These are phyloP conservation scores for Pagetopsis macropterus DNA, from an alignment of 2,797 vertebrate species.

Conservation along the genomic window DNA sequence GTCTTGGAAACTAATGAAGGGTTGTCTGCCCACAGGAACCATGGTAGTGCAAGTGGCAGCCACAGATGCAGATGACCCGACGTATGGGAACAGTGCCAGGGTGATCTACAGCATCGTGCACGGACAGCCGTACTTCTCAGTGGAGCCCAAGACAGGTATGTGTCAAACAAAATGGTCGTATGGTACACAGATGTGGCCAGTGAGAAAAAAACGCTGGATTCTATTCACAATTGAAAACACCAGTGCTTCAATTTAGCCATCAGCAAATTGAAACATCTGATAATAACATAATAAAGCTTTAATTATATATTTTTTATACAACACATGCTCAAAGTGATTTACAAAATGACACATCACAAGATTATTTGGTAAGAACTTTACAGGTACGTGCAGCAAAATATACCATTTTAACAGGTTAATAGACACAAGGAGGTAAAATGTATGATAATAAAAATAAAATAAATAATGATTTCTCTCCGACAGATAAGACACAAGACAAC, in stretches of 20 bases:
- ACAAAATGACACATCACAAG: no score
- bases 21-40: constrained; percentile 85
- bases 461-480: no score
- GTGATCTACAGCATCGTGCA: constrained; percentile 96
- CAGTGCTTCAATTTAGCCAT: constrained; percentile 11
- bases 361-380: no score
- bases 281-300: neutral
- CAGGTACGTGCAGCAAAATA: no score
- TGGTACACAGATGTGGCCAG: neutral
- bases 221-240: neutral
- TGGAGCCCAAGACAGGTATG: constrained; percentile 96
- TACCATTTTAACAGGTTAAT: no score
- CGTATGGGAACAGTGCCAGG: constrained; percentile 95
- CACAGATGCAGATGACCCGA: constrained; percentile 95
- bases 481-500: no score
- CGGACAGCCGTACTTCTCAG: constrained; percentile 97
- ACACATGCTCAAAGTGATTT: no score
- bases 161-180: neutral
- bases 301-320: no score
- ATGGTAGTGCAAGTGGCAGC: constrained; percentile 96
- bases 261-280: constrained; percentile 1
- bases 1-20: constrained; percentile 75
- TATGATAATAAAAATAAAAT: no score
- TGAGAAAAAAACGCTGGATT: no score
- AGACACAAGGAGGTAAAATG: no score